These are phyloP conservation scores for Nomada fabriciana DNA, from an alignment of 2,888 invertebrate species.

Conservation along the genomic window DNA sequence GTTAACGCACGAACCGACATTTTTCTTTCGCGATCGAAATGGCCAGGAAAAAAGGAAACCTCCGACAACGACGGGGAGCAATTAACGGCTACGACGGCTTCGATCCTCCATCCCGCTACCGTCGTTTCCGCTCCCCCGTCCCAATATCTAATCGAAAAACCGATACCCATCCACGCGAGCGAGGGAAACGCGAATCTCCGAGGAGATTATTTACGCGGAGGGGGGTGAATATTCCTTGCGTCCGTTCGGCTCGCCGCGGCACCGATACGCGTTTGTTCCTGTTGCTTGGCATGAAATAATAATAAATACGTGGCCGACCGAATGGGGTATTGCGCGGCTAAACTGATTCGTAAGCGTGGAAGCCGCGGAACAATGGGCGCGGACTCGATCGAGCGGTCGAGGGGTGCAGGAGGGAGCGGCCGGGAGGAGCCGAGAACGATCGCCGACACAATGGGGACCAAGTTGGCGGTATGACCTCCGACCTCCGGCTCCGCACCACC, in stretches of 20 bases:
- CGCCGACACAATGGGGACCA: conserved; percentile 83
- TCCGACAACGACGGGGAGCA: background rate
- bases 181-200: background rate
- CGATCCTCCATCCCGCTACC: background rate
- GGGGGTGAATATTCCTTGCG: conserved; percentile 40
- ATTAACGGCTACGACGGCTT: conserved; percentile 3
- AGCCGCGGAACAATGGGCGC: conserved; percentile 82
- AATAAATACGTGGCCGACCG: conserved; percentile 71
- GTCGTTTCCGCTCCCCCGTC: too few species aligned
- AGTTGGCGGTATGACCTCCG: conserved; percentile 83
- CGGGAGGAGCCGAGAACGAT: conserved; percentile 76
- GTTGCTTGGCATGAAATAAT: conserved; percentile 71
- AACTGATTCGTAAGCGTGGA: conserved; percentile 82
- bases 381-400: conserved; percentile 62
- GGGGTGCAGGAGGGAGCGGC: conserved; percentile 44
- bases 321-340: conserved; percentile 71
- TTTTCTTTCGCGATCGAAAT: conserved; percentile 9
- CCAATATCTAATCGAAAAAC: background rate
- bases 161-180: background rate
- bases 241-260: conserved; percentile 38
- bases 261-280: conserved; percentile 48
- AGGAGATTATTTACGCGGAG: conserved; percentile 15
- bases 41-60: background rate
- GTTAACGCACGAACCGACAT: conserved; percentile 37
- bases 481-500: conserved; percentile 77